These are phyloP conservation scores for Sinella curviseta DNA, from an alignment of 1,140 invertebrate genomes.

Conservation along the genomic window DNA sequence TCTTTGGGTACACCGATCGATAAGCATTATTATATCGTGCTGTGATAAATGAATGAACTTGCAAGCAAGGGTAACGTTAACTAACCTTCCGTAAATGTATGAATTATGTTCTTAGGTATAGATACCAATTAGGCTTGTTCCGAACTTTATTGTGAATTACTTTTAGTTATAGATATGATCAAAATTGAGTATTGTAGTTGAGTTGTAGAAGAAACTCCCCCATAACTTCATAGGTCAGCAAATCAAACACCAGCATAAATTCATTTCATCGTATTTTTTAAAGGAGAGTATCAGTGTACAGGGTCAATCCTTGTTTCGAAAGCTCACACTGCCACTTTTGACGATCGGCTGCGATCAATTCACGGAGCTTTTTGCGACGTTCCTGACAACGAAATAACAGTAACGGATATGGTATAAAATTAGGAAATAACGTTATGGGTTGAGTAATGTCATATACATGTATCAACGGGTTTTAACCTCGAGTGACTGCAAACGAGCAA, in stretches of 20 bases:
- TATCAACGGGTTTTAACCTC: slow-evolving; percentile 25
- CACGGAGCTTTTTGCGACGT: slow-evolving; percentile 34
- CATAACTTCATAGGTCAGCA: too few species aligned
- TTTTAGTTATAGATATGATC: too few species aligned
- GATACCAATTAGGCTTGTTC: too few species aligned
- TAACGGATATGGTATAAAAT: background rate
- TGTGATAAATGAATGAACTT: too few species aligned
- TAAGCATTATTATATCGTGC: too few species aligned
- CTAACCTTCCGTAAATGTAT: too few species aligned
- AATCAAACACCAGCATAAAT: background rate
- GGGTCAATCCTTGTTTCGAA: slow-evolving; percentile 35
- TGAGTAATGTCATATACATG: background rate
- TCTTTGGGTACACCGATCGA: too few species aligned
- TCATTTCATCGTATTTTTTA: background rate
- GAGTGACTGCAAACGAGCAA: slow-evolving; percentile 31
- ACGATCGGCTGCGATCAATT: slow-evolving; percentile 40
- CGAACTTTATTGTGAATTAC: too few species aligned
- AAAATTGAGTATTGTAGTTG: too few species aligned
- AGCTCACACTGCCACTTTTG: slow-evolving; percentile 41
- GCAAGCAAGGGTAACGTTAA: too few species aligned
- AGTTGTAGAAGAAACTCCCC: too few species aligned
- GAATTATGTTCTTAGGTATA: too few species aligned
- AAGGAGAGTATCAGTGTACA: slow-evolving; percentile 37
- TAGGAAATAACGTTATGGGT: background rate
- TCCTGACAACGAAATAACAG: slow-evolving; percentile 28